phyloP scores from a whole-genome alignment of 2,113 vertebrate genomes.

The Saccopteryx bilineata region DNA sequence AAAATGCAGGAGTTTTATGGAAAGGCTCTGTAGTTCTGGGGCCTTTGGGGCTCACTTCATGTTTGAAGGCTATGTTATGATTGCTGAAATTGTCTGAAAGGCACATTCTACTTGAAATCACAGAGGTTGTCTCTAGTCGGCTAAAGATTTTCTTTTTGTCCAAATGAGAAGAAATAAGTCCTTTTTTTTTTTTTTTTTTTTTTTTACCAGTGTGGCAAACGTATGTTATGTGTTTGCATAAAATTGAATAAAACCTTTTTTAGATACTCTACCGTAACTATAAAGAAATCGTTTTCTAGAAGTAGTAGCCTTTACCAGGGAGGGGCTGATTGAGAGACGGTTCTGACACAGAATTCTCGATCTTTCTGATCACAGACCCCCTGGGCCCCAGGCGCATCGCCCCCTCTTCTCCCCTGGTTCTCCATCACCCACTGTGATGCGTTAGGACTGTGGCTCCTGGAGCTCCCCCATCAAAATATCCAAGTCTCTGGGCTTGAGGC shows the following conservation, averaged over 20 bases:
- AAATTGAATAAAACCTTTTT: not conserved
- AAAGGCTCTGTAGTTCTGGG: not conserved
- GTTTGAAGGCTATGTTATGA: not conserved
- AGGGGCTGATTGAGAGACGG: not conserved
- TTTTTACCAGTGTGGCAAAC: not conserved
- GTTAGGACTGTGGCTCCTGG: not conserved
- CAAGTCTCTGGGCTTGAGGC: not conserved
- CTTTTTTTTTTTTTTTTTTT: not conserved
- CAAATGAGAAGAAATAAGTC: slow-evolving; percentile 49
- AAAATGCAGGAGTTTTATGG: not conserved
- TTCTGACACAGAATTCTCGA: not conserved
- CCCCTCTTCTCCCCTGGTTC: fast-evolving
- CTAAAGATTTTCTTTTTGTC: not conserved
- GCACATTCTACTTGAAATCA: not conserved
- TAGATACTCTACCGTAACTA: not conserved
- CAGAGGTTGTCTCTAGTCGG: not conserved
- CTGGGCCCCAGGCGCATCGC: fast-evolving
- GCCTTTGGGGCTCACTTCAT: not conserved
- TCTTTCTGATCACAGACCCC: not conserved
- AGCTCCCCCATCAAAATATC: not conserved
- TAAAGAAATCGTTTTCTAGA: not conserved
- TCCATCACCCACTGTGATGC: not conserved
- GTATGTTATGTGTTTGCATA: not conserved
- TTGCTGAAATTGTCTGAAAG: not conserved
- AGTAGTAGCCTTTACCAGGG: not conserved